A percentile compares a stretch with the other conserved stretches of the same genome.
Conservation (phyloP, 1,140 invertebrate genomes). For the Stegodyphus dumicola region DNA sequence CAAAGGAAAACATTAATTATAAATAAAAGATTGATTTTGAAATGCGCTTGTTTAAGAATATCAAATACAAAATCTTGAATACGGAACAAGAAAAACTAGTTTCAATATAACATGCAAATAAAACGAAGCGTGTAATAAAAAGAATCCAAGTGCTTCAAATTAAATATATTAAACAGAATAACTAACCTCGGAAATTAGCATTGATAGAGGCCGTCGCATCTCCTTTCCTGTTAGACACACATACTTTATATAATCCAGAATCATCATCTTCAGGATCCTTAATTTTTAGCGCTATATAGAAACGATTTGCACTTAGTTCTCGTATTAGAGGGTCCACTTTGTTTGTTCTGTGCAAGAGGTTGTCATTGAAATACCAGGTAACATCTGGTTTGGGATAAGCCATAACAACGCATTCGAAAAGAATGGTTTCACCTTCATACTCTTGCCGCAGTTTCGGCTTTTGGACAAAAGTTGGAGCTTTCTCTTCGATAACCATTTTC, state of each 20-base stretch:
- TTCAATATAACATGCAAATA: too few species aligned
- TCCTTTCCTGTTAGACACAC: slow-evolving; percentile 31
- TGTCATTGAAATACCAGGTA: slow-evolving; percentile 88
- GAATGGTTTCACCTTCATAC: slow-evolving; percentile 91
- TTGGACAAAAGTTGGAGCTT: slow-evolving; percentile 95
- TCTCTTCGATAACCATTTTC: slow-evolving; percentile 71
- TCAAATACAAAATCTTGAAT: too few species aligned
- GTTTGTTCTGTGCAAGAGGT: background rate
- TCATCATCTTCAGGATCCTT: slow-evolving; percentile 46
- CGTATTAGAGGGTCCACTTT: background rate
- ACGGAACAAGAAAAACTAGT: too few species aligned
- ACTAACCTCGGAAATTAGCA: slow-evolving; percentile 45
- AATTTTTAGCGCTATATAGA: slow-evolving; percentile 6
- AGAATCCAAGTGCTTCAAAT: too few species aligned
- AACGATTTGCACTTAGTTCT: background rate
- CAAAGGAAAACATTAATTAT: too few species aligned
- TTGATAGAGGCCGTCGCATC: slow-evolving; percentile 28
- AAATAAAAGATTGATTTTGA: too few species aligned
- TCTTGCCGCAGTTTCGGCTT: slow-evolving; percentile 96
- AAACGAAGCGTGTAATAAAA: too few species aligned
- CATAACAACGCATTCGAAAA: slow-evolving; percentile 94
- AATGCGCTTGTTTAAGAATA: too few species aligned
- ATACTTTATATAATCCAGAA: slow-evolving; percentile 46
- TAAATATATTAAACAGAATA: too few species aligned
- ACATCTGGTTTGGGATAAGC: slow-evolving; percentile 92